A percentile compares a stretch with the other conserved stretches of the same genome.
phyloP scores from a whole-genome alignment of 92 coral and sea anemone genomes.

The Zoanthus solanderi region DNA sequence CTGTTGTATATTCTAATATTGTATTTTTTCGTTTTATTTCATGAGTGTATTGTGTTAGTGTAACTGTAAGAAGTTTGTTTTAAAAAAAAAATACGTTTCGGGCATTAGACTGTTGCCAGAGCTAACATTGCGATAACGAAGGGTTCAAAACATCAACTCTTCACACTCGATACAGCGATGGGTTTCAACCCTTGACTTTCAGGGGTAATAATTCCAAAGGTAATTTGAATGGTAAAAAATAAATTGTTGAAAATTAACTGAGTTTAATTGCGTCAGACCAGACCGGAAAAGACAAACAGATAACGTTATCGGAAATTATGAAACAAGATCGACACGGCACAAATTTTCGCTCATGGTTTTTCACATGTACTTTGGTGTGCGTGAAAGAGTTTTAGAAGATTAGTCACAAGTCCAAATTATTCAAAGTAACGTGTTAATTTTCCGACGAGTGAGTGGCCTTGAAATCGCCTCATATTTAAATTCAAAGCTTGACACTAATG shows the following conservation, averaged over 20 bases:
- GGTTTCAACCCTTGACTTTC: no score
- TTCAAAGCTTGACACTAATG: conserved; percentile 10
- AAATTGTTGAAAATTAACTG: not conserved
- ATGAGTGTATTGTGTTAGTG: no score
- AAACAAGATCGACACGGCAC: not conserved
- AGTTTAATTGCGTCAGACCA: not conserved
- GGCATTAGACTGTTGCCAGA: no score
- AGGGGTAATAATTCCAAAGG: no score
- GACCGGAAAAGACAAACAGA: not conserved
- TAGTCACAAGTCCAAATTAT: not conserved
- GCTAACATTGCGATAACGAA: no score
- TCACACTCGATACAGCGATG: no score
- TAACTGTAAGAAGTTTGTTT: no score
- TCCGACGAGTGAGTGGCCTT: not conserved
- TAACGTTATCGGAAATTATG: not conserved
- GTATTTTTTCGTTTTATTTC: no score
- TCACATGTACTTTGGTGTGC: not conserved
- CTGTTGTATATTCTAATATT: no score
- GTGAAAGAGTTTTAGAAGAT: not conserved
- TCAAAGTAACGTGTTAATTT: not conserved
- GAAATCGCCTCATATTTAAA: not conserved
- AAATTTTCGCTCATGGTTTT: not conserved
- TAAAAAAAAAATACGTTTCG: no score
- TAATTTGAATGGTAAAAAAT: not conserved
- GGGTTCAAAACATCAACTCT: no score